Evolutionary conservation across 2,113 vertebrate genomes (phyloP).

Genomic region (Isurus oxyrinchus): DNA sequence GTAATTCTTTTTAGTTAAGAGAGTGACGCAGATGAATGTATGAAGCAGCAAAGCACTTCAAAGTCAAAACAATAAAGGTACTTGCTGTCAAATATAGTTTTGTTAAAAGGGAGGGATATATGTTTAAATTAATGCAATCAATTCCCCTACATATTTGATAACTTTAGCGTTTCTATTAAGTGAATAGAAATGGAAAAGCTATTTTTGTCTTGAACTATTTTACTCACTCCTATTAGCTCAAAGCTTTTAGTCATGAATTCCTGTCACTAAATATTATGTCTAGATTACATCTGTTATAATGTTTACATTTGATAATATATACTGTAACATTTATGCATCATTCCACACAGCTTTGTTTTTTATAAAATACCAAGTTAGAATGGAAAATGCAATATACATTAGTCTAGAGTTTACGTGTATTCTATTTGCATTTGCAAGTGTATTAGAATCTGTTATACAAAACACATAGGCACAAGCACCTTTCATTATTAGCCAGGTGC

Average conservation of each 20-base stretch:
- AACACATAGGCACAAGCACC: background rate
- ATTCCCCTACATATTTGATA: constrained; percentile 34
- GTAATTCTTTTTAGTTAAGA: constrained; percentile 28
- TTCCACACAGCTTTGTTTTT: background rate
- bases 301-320: background rate
- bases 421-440: background rate
- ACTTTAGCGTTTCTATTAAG: constrained; percentile 36
- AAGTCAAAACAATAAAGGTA: constrained; percentile 19
- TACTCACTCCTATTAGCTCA: background rate
- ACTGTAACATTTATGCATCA: background rate
- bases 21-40: constrained; percentile 25
- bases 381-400: background rate
- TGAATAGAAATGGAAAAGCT: constrained; percentile 24
- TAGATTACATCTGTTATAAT: background rate
- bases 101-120: constrained; percentile 34
- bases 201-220: constrained; percentile 29
- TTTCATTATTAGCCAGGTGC: background rate
- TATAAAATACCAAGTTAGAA: background rate
- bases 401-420: background rate
- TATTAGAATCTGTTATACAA: background rate
- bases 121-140: constrained; percentile 36
- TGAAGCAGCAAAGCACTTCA: constrained; percentile 35
- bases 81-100: constrained; percentile 36
- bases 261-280: constrained; percentile 25
- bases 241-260: constrained; percentile 28